Evolutionary conservation across 2,888 invertebrate species (phyloP).

Genomic region (Euclidia mi): DNA sequence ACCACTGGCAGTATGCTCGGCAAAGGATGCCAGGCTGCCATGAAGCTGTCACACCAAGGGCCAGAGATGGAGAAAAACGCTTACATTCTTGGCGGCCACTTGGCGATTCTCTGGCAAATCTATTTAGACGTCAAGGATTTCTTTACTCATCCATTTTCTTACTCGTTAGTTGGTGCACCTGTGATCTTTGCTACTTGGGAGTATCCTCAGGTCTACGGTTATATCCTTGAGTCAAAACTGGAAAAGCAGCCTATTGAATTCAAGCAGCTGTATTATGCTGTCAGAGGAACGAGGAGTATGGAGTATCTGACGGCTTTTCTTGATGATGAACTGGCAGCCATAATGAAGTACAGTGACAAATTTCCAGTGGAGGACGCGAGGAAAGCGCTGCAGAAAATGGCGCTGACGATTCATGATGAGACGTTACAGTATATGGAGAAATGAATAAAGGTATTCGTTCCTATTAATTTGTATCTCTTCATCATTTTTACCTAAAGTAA

Average conservation of each 20-base stretch:
- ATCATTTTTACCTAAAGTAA: too few species aligned
- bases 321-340: constrained; percentile 76
- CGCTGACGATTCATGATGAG: constrained; percentile 76
- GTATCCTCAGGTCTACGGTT: constrained; percentile 79
- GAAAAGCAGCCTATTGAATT: constrained; percentile 72
- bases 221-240: constrained; percentile 72
- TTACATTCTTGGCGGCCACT: constrained; percentile 80
- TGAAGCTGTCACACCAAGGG: constrained; percentile 76
- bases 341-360: constrained; percentile 71
- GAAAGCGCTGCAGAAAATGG: constrained; percentile 81
- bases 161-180: constrained; percentile 81
- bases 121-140: constrained; percentile 84
- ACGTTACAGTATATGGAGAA: constrained; percentile 80
- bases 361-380: constrained; percentile 81
- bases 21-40: constrained; percentile 83
- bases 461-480: too few species aligned
- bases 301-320: constrained; percentile 76
- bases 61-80: constrained; percentile 74
- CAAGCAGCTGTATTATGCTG: constrained; percentile 80
- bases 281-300: constrained; percentile 75
- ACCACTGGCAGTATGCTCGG: constrained; percentile 82
- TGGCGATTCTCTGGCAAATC: constrained; percentile 83
- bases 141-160: constrained; percentile 80
- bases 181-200: constrained; percentile 81
- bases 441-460: constrained; percentile 51